Evolutionary conservation across 2,113 vertebrate species (phyloP).

Genomic region (Nymphicus hollandicus): DNA sequence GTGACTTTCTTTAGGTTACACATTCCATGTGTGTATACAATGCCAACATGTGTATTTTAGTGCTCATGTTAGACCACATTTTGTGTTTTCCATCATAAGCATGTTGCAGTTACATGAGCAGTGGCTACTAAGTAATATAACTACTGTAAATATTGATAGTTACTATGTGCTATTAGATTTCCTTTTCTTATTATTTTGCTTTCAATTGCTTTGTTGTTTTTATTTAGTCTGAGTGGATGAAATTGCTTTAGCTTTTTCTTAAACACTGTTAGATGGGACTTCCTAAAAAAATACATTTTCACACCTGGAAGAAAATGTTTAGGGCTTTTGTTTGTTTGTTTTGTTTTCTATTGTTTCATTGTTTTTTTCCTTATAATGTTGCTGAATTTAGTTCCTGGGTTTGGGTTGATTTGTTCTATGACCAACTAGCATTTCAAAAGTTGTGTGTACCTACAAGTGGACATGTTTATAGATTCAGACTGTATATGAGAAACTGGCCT

Average conservation of each 20-base stretch:
- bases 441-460: neutral
- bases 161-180: neutral
- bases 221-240: neutral
- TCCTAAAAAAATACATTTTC: neutral
- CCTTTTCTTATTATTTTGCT: neutral
- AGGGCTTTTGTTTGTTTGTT: neutral
- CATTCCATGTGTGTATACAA: neutral
- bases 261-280: neutral
- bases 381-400: neutral
- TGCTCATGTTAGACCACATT: neutral
- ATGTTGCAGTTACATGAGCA: neutral
- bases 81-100: neutral
- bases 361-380: neutral
- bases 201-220: neutral
- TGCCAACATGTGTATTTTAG: neutral
- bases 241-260: neutral
- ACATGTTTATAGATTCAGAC: neutral
- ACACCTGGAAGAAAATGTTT: neutral
- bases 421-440: neutral
- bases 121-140: neutral
- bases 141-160: neutral
- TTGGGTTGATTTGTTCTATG: rapidly evolving
- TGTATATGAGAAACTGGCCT: neutral
- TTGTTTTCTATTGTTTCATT: neutral
- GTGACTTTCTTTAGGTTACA: neutral